Evolutionary conservation across 1,140 invertebrate species (phyloP).

Genomic region (Aphis gossypii): DNA sequence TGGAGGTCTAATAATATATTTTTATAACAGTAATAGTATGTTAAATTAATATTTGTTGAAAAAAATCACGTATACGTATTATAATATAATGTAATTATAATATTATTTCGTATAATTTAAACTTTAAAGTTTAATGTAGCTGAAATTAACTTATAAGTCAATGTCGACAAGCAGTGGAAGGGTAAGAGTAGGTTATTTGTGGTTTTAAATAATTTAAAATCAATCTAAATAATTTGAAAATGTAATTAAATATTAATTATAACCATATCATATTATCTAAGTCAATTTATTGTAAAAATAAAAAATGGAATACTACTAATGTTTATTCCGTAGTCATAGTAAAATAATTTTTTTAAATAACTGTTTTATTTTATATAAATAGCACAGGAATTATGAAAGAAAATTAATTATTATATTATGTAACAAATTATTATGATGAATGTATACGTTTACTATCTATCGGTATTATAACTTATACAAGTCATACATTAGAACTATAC

Average conservation of each 20-base stretch:
- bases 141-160: neutral
- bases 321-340: neutral
- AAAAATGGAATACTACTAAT: neutral
- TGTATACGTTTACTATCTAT: neutral
- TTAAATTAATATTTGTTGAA: too few relatives aligned
- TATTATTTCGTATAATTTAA: too few relatives aligned
- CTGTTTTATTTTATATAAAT: neutral
- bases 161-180: neutral
- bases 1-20: too few relatives aligned
- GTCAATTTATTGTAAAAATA: neutral
- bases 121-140: neutral
- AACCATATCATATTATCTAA: neutral
- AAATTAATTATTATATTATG: neutral
- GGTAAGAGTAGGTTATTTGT: neutral
- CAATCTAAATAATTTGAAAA: neutral
- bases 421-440: neutral
- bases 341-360: conserved; percentile 22
- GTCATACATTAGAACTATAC: neutral
- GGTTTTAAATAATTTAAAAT: neutral
- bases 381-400: neutral
- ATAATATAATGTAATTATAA: too few relatives aligned
- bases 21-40: too few relatives aligned
- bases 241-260: neutral
- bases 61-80: too few relatives aligned
- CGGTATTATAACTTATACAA: neutral